Percentiles rank a stretch among this genome's conserved stretches.
phyloP scores from a whole-genome alignment of 2,888 invertebrate genomes.

The Drosophila leonis region DNA sequence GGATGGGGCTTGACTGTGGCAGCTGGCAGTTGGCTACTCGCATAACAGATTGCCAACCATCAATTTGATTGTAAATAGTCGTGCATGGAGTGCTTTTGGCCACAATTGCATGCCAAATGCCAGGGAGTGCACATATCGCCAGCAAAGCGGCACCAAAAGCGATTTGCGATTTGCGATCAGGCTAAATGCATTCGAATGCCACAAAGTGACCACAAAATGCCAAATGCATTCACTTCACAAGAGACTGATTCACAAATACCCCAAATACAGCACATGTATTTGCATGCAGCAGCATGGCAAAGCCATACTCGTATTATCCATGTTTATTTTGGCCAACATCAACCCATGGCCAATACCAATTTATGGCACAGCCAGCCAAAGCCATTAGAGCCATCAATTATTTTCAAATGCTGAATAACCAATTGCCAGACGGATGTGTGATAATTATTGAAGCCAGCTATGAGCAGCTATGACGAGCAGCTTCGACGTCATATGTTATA shows the following conservation, averaged over 20 bases:
- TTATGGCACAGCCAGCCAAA: slow-evolving; percentile 5
- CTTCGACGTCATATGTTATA: background rate
- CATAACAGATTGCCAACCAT: slow-evolving; percentile 16
- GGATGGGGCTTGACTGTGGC: background rate
- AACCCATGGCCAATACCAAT: slow-evolving; percentile 2
- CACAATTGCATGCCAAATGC: slow-evolving; percentile 40
- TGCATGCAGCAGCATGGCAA: background rate
- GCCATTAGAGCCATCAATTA: slow-evolving; percentile 5
- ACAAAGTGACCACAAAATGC: slow-evolving; percentile 70
- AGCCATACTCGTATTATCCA: background rate
- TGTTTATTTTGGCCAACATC: slow-evolving; percentile 6
- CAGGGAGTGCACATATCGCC: slow-evolving; percentile 20
- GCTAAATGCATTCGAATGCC: slow-evolving; percentile 60
- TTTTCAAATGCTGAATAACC: slow-evolving; percentile 11
- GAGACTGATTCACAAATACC: slow-evolving; percentile 21
- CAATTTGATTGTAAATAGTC: slow-evolving; percentile 33
- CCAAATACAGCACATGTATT: background rate
- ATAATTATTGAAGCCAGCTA: background rate
- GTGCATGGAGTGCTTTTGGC: slow-evolving; percentile 21
- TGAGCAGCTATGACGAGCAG: no score
- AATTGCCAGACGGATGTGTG: background rate
- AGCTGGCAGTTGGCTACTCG: background rate
- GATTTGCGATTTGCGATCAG: slow-evolving; percentile 61
- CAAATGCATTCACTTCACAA: slow-evolving; percentile 55
- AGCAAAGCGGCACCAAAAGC: slow-evolving; percentile 36